Evolutionary conservation across 2,888 invertebrate genomes (phyloP).

Genomic region (Agrochola macilenta): DNA sequence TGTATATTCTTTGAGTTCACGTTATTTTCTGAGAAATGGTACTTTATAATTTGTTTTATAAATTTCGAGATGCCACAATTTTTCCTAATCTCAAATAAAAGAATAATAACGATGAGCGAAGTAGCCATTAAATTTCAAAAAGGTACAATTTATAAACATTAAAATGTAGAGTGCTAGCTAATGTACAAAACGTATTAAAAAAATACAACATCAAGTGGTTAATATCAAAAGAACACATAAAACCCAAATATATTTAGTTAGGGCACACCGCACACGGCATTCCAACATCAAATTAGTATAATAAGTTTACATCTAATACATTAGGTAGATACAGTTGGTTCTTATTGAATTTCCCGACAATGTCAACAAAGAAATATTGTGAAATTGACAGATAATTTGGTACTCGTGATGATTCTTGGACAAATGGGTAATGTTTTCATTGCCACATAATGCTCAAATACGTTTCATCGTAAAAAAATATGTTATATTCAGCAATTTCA

Average conservation of each 20-base stretch:
- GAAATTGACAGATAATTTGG: conserved; percentile 1
- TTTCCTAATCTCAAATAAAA: neutral
- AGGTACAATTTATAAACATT: neutral
- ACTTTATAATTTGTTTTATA: neutral
- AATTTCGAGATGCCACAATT: neutral
- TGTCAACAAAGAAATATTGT: conserved; percentile 23
- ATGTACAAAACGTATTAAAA: neutral
- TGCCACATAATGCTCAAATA: neutral
- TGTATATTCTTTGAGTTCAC: conserved; percentile 21
- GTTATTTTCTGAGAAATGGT: neutral
- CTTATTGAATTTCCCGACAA: conserved; percentile 2
- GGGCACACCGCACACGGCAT: conserved; percentile 58
- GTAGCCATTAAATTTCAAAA: neutral
- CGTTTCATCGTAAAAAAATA: neutral
- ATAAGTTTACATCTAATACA: conserved; percentile 55
- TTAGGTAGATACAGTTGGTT: conserved; percentile 1
- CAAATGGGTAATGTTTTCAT: neutral
- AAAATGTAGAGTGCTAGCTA: neutral
- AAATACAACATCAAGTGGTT: conserved; percentile 54
- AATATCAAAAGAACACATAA: conserved; percentile 56
- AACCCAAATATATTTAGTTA: conserved; percentile 47
- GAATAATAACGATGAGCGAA: neutral
- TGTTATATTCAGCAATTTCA: neutral
- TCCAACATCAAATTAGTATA: conserved; percentile 72
- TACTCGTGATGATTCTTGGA: no score